Evolutionary conservation across 2,797 vertebrate genomes (phyloP).

Genomic region (Malacoraja senta): DNA sequence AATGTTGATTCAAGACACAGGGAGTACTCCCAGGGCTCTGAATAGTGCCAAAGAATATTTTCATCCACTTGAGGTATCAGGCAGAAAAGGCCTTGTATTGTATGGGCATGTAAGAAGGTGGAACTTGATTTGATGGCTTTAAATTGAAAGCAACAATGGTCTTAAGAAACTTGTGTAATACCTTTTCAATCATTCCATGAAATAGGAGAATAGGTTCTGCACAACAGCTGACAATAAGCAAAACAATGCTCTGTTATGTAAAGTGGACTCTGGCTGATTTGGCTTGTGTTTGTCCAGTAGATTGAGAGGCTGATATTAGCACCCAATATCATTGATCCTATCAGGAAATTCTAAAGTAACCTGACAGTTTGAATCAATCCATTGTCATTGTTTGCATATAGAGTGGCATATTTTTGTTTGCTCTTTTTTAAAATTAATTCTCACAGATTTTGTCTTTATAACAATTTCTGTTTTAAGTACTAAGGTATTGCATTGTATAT

Average conservation of each 20-base stretch:
- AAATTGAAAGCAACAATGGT: neutral
- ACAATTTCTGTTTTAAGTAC: neutral
- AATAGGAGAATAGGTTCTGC: neutral
- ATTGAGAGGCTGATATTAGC: neutral
- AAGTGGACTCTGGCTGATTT: neutral
- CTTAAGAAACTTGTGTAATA: neutral
- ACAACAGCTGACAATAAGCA: neutral
- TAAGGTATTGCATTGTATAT: neutral
- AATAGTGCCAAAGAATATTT: neutral
- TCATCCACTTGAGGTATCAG: neutral
- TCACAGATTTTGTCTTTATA: neutral
- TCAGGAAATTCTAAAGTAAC: neutral
- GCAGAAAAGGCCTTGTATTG: neutral
- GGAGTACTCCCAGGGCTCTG: neutral
- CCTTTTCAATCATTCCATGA: neutral
- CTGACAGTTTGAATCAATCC: neutral
- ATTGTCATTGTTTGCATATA: neutral
- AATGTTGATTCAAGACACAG: neutral
- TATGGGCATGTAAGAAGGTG: neutral
- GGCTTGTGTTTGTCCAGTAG: neutral
- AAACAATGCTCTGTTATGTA: neutral
- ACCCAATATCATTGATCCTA: neutral
- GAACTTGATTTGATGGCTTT: neutral
- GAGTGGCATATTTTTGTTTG: neutral
- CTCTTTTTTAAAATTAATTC: neutral